A percentile compares a stretch with the other conserved stretches of the same genome.
Evolutionary conservation across 2,113 vertebrate genomes (phyloP).

Genomic region (Indri indri): DNA sequence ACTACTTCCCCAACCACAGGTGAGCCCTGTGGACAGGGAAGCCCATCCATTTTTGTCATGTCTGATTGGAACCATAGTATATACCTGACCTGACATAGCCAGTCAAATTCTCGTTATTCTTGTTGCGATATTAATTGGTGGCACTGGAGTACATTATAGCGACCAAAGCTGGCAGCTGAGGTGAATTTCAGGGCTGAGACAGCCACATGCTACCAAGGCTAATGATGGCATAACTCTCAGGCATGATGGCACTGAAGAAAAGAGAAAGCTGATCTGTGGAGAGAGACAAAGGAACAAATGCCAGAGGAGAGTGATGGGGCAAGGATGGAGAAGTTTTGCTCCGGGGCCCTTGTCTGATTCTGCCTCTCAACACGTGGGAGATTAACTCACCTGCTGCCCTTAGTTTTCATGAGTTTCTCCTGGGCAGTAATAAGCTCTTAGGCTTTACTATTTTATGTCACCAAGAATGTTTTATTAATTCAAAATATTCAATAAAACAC

Average conservation of each 20-base stretch:
- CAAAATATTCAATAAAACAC: background rate
- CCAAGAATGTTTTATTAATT: background rate
- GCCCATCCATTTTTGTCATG: background rate
- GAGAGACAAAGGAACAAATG: background rate
- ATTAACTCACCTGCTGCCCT: background rate
- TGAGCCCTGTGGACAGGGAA: background rate
- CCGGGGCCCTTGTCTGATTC: background rate
- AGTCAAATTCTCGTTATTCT: background rate
- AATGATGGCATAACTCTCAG: background rate
- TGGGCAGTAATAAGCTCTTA: background rate
- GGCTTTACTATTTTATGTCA: background rate
- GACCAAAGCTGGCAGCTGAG: no score
- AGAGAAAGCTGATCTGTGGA: background rate
- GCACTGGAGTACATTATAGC: background rate
- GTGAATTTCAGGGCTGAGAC: background rate
- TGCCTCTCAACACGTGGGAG: background rate
- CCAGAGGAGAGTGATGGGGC: no score
- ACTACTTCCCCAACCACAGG: background rate
- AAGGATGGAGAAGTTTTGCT: background rate
- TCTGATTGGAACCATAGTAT: fast-evolving
- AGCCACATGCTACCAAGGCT: background rate
- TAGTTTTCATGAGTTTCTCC: background rate
- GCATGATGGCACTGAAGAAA: no score
- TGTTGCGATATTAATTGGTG: background rate
- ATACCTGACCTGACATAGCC: background rate